These are phyloP conservation scores for Papilio dardanus DNA, from an alignment of 1,140 invertebrate species.

Conservation along the genomic window DNA sequence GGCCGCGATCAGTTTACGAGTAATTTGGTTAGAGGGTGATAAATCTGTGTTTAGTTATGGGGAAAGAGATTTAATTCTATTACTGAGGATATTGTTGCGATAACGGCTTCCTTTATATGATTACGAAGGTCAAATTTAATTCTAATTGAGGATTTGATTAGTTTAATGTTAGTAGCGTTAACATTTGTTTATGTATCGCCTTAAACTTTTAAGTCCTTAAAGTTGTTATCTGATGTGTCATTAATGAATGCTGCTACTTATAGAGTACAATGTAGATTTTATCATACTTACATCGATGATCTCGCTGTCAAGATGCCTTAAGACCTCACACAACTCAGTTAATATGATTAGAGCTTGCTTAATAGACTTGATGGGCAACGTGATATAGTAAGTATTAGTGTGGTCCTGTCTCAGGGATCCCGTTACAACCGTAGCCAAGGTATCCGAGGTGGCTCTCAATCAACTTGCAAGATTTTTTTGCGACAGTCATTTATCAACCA, in stretches of 20 bases:
- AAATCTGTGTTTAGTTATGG: constrained; percentile 75
- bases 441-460: constrained; percentile 23
- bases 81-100: constrained; percentile 51
- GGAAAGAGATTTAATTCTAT: constrained; percentile 65
- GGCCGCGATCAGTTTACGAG: constrained; percentile 65
- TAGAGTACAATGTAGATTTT: too few species aligned
- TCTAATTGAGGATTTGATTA: constrained; percentile 32
- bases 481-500: constrained; percentile 24
- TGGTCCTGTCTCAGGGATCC: neutral
- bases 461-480: constrained; percentile 19
- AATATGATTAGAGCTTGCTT: neutral
- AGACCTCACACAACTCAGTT: neutral
- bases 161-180: neutral
- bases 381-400: neutral
- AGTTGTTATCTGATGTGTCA: too few species aligned
- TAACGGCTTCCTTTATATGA: constrained; percentile 63
- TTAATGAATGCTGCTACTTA: too few species aligned
- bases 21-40: constrained; percentile 77
- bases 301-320: too few species aligned
- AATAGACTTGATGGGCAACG: neutral
- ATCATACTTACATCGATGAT: too few species aligned
- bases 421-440: constrained; percentile 18
- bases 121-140: constrained; percentile 64
- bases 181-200: neutral
- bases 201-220: neutral